phyloP scores from a whole-genome alignment of 2,888 invertebrate species.

The Protodeltote pygarga region DNA sequence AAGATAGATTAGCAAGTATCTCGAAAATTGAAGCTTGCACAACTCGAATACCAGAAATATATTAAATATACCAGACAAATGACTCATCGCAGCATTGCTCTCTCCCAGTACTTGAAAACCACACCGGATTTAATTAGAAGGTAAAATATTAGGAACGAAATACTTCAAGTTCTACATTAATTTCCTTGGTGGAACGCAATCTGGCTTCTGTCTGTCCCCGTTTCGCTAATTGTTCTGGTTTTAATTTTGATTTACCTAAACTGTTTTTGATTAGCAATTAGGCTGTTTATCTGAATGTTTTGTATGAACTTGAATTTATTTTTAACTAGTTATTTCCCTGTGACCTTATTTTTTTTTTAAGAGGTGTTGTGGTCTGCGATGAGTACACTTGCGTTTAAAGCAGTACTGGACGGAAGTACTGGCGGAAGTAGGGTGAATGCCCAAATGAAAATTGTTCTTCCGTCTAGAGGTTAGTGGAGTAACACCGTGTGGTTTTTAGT shows the following conservation, averaged over 20 bases:
- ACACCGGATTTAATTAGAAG: conserved; percentile 47
- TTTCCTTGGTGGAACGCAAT: conserved; percentile 30
- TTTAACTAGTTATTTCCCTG: neutral
- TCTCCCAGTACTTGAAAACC: conserved; percentile 29
- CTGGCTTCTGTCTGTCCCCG: conserved; percentile 26
- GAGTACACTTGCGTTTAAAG: too few relatives aligned
- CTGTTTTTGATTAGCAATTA: conserved; percentile 21
- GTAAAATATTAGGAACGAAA: conserved; percentile 46
- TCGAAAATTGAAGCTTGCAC: conserved; percentile 9
- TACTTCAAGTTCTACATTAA: conserved; percentile 42
- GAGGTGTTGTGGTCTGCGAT: too few relatives aligned
- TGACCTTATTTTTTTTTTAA: too few relatives aligned
- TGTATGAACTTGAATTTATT: neutral
- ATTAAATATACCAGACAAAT: conserved; percentile 13
- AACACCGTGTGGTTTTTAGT: too few relatives aligned
- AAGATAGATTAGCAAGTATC: conserved; percentile 7
- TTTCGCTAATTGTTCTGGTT: conserved; percentile 29
- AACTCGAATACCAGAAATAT: conserved; percentile 25
- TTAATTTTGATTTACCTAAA: conserved; percentile 30
- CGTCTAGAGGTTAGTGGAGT: too few relatives aligned
- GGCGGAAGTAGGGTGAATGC: too few relatives aligned
- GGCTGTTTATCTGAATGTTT: conserved; percentile 14
- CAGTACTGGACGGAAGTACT: too few relatives aligned
- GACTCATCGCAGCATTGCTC: conserved; percentile 17
- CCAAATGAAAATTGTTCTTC: too few relatives aligned